Base-by-base conservation (phyloP, 2,113 vertebrate species). In the Cichladusa arquata region DNA sequence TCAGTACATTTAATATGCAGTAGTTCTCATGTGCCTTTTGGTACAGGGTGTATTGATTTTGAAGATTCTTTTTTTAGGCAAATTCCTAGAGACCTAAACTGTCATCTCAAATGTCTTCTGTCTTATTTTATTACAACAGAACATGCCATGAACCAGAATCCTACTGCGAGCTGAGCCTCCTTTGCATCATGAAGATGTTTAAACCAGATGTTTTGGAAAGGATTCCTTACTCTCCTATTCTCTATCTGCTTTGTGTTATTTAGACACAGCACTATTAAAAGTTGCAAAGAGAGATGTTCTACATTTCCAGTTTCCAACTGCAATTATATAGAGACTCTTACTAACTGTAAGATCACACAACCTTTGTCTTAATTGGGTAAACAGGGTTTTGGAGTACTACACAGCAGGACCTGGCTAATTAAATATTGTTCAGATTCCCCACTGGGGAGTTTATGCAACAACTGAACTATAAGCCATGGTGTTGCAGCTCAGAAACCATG, bases 321-420 rank as follows among this genome's bases (percentile, higher is more conserved):
- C 89, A 93, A 91, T 64, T 73, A 89, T 15, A 77, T 9, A 47
- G 45, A 92, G 58, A 71, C 19, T 66, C 69, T 65, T 66, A 62
- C 19, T 79, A 87, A 89, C 57, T 62, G 34, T 16, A 85, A 85
- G 89, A 91, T 91, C 84, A 72, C 0, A 67, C 70, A 86, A 90
- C 81, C 88, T 93, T 96, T 86, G 74, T 77, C 79, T 92, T 94
- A 96, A 96, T 90, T 95, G 94, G 60, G 74, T 83, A 95, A 95
- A 91, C 90, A 82, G 66, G 81, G 67, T 86, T 88, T 93, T 93
- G 87, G 66, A 93, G 67, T 62, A 90, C n/a, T 76, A 81, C 87
- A 29, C 92, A 95, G 93, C 76, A 96, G 81, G 90, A 93, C 56
- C 14, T 5, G 28, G 51, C 81, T 95, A 95, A 97, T 94, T 96